phyloP scores from a whole-genome alignment of 2,113 vertebrate genomes.

The Solenodon paradoxus region DNA sequence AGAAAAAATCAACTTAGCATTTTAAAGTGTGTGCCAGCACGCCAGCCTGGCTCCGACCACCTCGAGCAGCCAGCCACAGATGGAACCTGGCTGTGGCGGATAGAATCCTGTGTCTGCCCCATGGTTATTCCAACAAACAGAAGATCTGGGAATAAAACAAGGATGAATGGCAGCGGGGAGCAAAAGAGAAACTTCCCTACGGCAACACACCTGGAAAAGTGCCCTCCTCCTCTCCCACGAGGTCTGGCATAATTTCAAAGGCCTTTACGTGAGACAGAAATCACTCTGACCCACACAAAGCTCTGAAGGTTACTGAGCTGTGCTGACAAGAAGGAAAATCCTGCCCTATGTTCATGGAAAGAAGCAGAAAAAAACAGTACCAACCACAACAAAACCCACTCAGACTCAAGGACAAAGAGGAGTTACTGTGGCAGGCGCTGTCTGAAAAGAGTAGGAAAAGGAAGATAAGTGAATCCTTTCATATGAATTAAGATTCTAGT shows the following conservation, averaged over 20 bases:
- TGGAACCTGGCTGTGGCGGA: too few relatives aligned
- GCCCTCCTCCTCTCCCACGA: background rate
- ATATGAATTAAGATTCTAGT: background rate
- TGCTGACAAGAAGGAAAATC: background rate
- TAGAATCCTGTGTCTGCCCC: background rate
- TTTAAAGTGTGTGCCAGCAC: background rate
- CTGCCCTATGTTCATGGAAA: fast-evolving
- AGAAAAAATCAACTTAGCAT: background rate
- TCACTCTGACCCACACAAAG: too few relatives aligned
- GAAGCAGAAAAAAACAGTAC: background rate
- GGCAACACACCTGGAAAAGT: background rate
- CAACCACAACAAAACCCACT: too few relatives aligned
- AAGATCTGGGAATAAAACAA: background rate
- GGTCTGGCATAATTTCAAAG: background rate
- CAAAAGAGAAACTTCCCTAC: background rate
- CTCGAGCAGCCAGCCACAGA: background rate
- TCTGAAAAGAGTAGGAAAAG: background rate
- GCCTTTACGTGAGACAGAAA: too few relatives aligned
- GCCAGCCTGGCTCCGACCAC: background rate
- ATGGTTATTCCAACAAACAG: background rate
- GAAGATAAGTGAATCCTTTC: background rate
- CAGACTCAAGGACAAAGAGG: background rate
- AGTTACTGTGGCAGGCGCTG: too few relatives aligned
- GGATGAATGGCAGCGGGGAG: background rate
- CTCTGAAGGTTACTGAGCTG: background rate